Evolutionary conservation across 2,888 invertebrate species (phyloP), one percentile per base, ranked within the genome.

Genomic region (Neuroscelio doddi): DNA sequence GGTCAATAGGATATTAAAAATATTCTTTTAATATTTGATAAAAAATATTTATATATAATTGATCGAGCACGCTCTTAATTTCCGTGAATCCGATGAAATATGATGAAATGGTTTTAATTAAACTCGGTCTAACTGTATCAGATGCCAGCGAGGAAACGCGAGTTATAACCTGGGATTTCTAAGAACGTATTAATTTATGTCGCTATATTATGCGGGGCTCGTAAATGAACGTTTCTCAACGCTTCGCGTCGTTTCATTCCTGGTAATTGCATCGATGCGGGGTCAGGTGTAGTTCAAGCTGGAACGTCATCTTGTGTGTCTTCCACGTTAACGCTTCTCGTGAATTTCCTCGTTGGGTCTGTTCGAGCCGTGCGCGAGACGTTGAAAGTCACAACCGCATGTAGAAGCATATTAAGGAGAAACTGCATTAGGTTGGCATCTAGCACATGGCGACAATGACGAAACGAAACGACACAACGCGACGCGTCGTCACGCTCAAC

Each of bases 31-130:
- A n/a, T n/a, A n/a, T n/a, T n/a, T n/a, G n/a, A n/a, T n/a, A n/a
- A n/a, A n/a, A n/a, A n/a, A n/a, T 53, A 53, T 39, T 34, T n/a
- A 21, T n/a, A 42, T 46, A 27, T 59, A 64, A 64, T 64, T 62
- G 66, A 66, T 66, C 55, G 52, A 64, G 59, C 65, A 65, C 38
- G 53, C 53, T 50, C 55, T 52, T 63, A 59, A 62, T 67, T 67
- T 58, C 55, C 63, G 59, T 56, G 44, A 32, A 56, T 67, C 55
- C 76, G 75, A 66, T 72, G 78, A 81, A 79, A 80, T 75, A 79
- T 74, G 76, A 80, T 76, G 76, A 80, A 81, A 80, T 78, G 78
- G 76, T 74, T 80, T 82, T 82, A 82, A 82, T 82, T 82, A 82
- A 82, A 82, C 80, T 80, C 72, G 64, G 76, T 79, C 80, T 80